phyloP scores from a whole-genome alignment of 2,113 vertebrate species.

The Limnothrissa miodon region DNA sequence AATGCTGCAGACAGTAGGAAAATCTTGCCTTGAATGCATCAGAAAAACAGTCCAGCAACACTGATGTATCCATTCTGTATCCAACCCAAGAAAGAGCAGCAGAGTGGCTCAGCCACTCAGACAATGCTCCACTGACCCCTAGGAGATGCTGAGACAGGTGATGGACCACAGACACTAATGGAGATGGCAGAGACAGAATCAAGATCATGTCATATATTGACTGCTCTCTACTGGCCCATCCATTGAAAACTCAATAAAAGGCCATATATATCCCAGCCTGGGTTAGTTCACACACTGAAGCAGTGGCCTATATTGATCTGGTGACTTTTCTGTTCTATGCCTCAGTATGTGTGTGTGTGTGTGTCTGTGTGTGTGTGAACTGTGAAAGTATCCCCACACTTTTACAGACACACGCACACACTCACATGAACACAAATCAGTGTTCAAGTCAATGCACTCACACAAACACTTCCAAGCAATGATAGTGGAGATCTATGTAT shows the following conservation, averaged over 20 bases:
- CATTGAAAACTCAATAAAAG: conserved; percentile 29
- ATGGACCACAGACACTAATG: not conserved
- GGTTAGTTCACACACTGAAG: not conserved
- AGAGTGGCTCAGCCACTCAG: not conserved
- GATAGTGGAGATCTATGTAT: not conserved
- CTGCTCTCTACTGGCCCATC: not conserved
- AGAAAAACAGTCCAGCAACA: too few species aligned
- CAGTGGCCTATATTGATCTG: not conserved
- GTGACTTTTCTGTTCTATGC: not conserved
- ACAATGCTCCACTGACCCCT: not conserved
- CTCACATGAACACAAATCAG: not conserved
- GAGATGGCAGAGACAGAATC: not conserved
- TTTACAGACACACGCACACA: not conserved
- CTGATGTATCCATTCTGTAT: conserved; percentile 22
- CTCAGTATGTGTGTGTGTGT: not conserved
- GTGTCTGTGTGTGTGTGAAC: not conserved
- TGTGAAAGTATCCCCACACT: not conserved
- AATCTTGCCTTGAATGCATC: too few species aligned
- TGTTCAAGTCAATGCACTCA: not conserved
- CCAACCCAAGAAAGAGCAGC: conserved; percentile 22
- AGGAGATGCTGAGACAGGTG: not conserved
- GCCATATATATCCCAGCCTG: not conserved
- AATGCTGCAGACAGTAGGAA: not conserved
- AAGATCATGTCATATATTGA: not conserved
- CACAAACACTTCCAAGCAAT: not conserved